phyloP scores from a whole-genome alignment of 2,113 vertebrate species.

The Sturnus vulgaris region DNA sequence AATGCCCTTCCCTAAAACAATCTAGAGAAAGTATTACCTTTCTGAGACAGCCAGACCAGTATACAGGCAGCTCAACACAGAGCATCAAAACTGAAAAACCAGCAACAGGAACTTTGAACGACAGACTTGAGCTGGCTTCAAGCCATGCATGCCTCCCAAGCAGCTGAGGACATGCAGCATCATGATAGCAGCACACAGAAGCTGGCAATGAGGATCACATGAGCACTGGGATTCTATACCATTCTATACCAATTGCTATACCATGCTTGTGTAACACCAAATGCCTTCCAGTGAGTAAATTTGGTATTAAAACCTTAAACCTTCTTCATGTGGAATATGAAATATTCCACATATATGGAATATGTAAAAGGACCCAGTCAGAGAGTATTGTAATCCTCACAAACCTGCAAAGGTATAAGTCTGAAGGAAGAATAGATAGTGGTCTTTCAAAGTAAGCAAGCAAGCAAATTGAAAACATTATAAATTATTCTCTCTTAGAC shows the following conservation, averaged over 20 bases:
- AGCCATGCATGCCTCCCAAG: neutral
- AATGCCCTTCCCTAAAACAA: neutral
- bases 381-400: neutral
- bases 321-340: too few species aligned
- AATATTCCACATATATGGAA: too few species aligned
- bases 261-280: neutral
- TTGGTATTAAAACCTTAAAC: neutral
- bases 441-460: neutral
- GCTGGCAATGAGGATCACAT: neutral
- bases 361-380: neutral
- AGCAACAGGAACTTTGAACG: neutral
- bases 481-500: neutral
- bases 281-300: neutral
- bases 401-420: neutral
- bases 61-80: neutral
- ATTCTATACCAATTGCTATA: neutral
- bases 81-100: neutral
- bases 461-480: neutral
- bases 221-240: neutral
- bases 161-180: neutral
- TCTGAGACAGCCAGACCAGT: neutral
- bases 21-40: neutral
- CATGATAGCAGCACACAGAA: neutral
- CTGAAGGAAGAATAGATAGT: neutral
- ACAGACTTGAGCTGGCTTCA: neutral